Percentiles rank a stretch among this genome's conserved stretches.
Conservation (phyloP, 2,113 vertebrate genomes). For the Brevimyrus niger region DNA sequence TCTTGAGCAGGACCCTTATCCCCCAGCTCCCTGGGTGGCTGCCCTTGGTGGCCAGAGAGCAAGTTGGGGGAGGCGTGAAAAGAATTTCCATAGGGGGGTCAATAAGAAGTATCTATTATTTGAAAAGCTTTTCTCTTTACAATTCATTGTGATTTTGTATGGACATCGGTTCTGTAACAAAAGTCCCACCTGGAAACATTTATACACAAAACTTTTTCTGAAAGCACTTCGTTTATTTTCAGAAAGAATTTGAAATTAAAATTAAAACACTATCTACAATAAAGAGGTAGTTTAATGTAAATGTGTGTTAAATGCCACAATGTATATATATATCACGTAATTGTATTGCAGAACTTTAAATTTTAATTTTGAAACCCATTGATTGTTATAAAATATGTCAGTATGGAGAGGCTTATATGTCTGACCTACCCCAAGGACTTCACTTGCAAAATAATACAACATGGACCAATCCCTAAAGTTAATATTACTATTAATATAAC, state of each 20-base stretch:
- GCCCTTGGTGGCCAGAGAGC: too few relatives aligned
- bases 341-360: conserved; percentile 49
- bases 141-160: conserved; percentile 45
- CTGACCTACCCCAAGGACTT: conserved; percentile 37
- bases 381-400: conserved; percentile 16
- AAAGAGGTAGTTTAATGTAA: conserved; percentile 48
- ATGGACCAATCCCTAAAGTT: background rate
- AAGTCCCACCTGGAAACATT: conserved; percentile 34
- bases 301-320: conserved; percentile 55
- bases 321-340: conserved; percentile 55
- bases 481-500: background rate
- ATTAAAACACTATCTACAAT: conserved; percentile 56
- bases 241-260: conserved; percentile 50
- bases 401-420: conserved; percentile 34
- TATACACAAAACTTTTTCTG: conserved; percentile 42
- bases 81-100: too few relatives aligned
- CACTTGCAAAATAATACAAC: conserved; percentile 10
- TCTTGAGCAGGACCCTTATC: too few relatives aligned
- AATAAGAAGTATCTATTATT: conserved; percentile 25
- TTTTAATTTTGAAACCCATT: conserved; percentile 30
- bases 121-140: conserved; percentile 37
- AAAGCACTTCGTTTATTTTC: conserved; percentile 65
- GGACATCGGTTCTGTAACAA: conserved; percentile 38
- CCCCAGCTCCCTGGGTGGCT: too few relatives aligned
- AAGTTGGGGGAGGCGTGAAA: too few relatives aligned